Conservation (phyloP, 2,113 vertebrate genomes). For the Platysteira castanea region DNA sequence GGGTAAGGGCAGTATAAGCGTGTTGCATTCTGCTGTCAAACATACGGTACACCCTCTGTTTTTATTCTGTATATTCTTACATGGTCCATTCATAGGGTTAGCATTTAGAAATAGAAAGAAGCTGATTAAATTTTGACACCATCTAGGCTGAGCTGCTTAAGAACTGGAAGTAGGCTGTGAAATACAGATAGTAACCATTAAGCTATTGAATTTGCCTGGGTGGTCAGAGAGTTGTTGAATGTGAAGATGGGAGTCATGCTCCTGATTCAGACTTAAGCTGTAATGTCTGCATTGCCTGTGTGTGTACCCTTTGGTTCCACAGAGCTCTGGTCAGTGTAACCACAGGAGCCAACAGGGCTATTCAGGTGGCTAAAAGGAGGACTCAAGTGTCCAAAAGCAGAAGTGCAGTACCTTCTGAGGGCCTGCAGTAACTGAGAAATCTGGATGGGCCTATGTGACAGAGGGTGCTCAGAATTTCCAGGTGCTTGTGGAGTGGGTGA, state of each 20-base stretch:
- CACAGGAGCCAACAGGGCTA: neutral
- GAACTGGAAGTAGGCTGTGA: neutral
- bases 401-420: neutral
- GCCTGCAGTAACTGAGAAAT: neutral
- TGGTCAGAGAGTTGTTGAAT: neutral
- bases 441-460: neutral
- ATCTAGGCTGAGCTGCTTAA: neutral
- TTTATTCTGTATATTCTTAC: neutral
- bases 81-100: neutral
- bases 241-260: neutral
- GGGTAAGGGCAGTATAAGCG: neutral
- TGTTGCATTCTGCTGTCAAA: neutral
- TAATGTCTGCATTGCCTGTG: neutral
- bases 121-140: neutral
- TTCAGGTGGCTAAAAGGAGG: neutral
- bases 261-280: neutral
- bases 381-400: neutral
- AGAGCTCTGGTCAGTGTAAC: neutral
- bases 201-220: neutral
- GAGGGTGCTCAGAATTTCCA: neutral
- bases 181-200: neutral
- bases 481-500: neutral
- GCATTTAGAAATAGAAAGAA: neutral
- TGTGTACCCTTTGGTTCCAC: neutral
- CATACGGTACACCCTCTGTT: neutral